Evolutionary conservation across 1,140 invertebrate species (phyloP), one percentile per base, ranked within the genome.

Genomic region (Samia ricini): DNA sequence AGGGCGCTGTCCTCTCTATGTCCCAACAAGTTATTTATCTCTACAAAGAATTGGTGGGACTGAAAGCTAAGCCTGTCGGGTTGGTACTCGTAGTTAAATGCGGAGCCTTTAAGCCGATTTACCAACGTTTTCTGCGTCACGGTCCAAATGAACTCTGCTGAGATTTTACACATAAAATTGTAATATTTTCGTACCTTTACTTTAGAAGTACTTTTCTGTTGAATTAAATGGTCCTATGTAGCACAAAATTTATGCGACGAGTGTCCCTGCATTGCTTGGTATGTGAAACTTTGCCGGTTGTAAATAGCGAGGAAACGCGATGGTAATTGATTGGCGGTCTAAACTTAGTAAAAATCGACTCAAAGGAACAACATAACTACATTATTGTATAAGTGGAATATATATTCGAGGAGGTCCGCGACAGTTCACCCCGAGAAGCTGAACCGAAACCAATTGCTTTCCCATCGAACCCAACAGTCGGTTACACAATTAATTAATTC

Each of bases 401-500:
- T 36, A 36, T 36, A 21, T 15, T 22, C 8, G 22, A 21, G 50
- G 6, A 36, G 19, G 20, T 7, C 19, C 19, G 1, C 51, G 15
- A 24, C 18, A 18, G 24, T 29, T 2, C 12, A 18, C 23, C 29
- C 2, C 26, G 18, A 20, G 56, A 18, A 29, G 29, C 50, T 15
- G 18, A 21, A 20, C 19, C 52, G 21, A 26, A 19, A 20, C 26
- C 29, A 29, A 33, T 57, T 57, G 26, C 23, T 57, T 33, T 15
- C 26, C 21, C 26, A 21, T 57, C 26, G 26, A 57, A 57, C 26
- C 56, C 56, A 42, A 33, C 56, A 29, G 20, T 33, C 56, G 26
- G 56, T 29, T 19, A 21, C 29, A 12, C 15, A 57, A 57, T 55
- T 55, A 55, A 55, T 57, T 57, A 57, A 57, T 57, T 57, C 33